Percentiles rank a stretch among this genome's conserved stretches.
Evolutionary conservation across 2,797 vertebrate genomes (phyloP).

Genomic region (Pseudomugil gertrudae): DNA sequence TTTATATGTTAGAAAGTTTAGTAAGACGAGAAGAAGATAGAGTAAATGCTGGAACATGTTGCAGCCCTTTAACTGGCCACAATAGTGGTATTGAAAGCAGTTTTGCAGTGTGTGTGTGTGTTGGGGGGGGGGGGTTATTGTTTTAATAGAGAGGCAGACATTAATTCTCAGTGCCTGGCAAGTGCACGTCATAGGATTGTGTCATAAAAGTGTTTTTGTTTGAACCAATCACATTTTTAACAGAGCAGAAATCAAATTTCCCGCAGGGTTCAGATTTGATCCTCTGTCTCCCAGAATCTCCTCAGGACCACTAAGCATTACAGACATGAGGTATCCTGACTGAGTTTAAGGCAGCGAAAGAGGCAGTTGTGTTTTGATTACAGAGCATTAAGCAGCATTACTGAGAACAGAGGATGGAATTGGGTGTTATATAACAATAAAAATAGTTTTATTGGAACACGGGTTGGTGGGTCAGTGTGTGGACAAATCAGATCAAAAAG

Average conservation of each 20-base stretch:
- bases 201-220: slow-evolving; percentile 5
- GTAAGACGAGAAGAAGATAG: slow-evolving; percentile 21
- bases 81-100: no score
- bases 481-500: slow-evolving; percentile 2
- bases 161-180: neutral
- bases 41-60: slow-evolving; percentile 37
- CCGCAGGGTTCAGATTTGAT: slow-evolving; percentile 7
- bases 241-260: slow-evolving; percentile 9
- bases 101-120: slow-evolving; percentile 17
- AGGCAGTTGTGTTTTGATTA: slow-evolving; percentile 25
- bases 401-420: slow-evolving; percentile 6
- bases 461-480: slow-evolving; percentile 23
- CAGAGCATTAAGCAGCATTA: slow-evolving; percentile 40
- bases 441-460: slow-evolving; percentile 16
- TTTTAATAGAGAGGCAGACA: neutral
- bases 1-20: slow-evolving; percentile 54
- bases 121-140: neutral
- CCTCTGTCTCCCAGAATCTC: slow-evolving; percentile 12
- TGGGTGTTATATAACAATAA: slow-evolving; percentile 35
- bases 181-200: neutral
- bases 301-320: slow-evolving; percentile 23
- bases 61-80: slow-evolving; percentile 8
- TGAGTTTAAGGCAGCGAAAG: slow-evolving; percentile 20
- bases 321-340: slow-evolving; percentile 16
- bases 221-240: slow-evolving; percentile 6